Base-by-base conservation (phyloP, 1,140 invertebrate species). In the Zaprionus ornatus region DNA sequence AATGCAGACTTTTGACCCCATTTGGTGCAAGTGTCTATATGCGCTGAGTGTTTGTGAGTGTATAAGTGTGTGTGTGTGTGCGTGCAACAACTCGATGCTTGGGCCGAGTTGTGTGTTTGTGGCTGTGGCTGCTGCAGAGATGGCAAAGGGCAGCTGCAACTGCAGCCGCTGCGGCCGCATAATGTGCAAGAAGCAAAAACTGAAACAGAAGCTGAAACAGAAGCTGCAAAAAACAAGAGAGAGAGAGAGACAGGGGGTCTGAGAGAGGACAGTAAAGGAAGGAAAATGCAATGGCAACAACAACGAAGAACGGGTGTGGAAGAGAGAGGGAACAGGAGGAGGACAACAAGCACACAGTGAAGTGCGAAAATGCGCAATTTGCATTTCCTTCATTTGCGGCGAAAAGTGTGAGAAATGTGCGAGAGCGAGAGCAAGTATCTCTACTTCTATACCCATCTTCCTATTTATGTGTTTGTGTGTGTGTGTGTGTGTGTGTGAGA, bases 1-100 rank as follows among this genome's bases (percentile, higher is more conserved):
- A 75, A 70, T 70, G 54, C 73, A 75, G 73, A 75, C 73, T 70
- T 75, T 63, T 75, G 73, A 75, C 73, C 73, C 54, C 67, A 75
- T 75, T 75, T 70, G 52, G 6, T 50, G 59, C 32, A 63, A 74
- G 72, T 62, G 64, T 61, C 35, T 35, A 23, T 55, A 55, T 21
- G 45, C 45, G 19, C 45, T 60, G 25, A 45, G 35, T 63, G 19
- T 64, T 15, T 45, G 27, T 48, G 37, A 64, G 56, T 64, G 62
- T 25, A 17, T 15, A 9, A 5, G 52, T 60, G 25, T 56, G 27
- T 56, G 12, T 64, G 52, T 48, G 40, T 57, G 52, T 57, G 57
- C 23, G 29, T 60, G 27, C 45, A 67, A 60, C 55, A 74, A 60
- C 70, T 61, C 48, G 59, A 68, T 61, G 71, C 48, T 23, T 37